Evolutionary conservation across 2,797 vertebrate species (phyloP), one percentile per base, ranked within the genome.

Genomic region (Lepilemur septentrionalis): DNA sequence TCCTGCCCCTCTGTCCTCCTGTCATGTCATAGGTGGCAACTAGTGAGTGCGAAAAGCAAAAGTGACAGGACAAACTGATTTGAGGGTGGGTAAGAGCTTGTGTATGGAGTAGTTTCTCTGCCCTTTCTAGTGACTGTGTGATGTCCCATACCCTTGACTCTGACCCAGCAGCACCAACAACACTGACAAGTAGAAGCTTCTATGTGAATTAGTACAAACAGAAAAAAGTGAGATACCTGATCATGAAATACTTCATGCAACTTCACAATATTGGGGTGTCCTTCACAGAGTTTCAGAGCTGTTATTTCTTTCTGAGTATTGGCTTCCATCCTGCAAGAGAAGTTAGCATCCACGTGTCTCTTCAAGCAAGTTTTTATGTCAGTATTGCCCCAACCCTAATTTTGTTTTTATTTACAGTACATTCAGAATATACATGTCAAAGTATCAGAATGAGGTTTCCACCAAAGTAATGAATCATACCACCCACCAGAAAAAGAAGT

Each of bases 211-310:
- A 52, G 13, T 76, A 96, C 38, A 87, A 55, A 95, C 4, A 96
- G 87, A 57, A 63, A 93, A 38, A 3, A 30, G 41, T 52, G 59
- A 93, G 96, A 87, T 98, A 99, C 99, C 99, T 99, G 99, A 98
- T 99, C 99, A 61, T 99, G 99, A 98, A 99, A 99, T 95, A 99
- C 99, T 98, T 99, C 99, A 92, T 99, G 99, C 50, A 99, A 93
- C 98, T 99, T 99, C 98, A 99, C 99, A 59, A 99, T 99, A 97
- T 99, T 99, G 3, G 99, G 99, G 97, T 99, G 99, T 94, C 99
- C 99, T 78, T 99, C 99, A 13, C 99, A 99, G 96, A 99, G 99
- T 97, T 99, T 99, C 98, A 99, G 98, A 87, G 99, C 99, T 7
- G 99, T 99, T 91, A 99, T 99, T 98, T 99, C 99, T 96, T 99